Conservation (phyloP, 2,888 invertebrate genomes). For the Nomada fucata region DNA sequence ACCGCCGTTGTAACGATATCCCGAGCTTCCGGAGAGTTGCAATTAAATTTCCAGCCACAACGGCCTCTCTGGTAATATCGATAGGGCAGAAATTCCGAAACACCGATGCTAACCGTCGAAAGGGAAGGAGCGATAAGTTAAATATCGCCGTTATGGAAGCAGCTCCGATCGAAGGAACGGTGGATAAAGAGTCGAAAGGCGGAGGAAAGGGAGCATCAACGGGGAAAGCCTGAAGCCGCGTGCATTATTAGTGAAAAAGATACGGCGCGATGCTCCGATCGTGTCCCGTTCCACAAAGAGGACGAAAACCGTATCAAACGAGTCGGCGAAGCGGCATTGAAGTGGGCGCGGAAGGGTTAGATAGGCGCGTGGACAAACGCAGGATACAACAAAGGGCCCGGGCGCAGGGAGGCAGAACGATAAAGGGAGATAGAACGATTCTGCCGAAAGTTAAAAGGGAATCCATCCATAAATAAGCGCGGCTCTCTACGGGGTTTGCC, state of each 20-base stretch:
- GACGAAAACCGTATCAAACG: slow-evolving; percentile 44
- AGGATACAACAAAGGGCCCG: slow-evolving; percentile 44
- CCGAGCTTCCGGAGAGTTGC: background rate
- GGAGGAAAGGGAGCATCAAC: background rate
- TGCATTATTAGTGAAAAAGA: slow-evolving; percentile 30
- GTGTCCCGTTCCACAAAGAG: slow-evolving; percentile 9
- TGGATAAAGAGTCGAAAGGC: slow-evolving; percentile 2
- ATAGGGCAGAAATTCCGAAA: no score
- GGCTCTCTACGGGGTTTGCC: slow-evolving; percentile 73
- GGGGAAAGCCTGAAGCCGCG: background rate
- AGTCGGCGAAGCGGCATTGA: slow-evolving; percentile 33
- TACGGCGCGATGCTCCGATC: slow-evolving; percentile 41
- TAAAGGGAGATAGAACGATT: slow-evolving; percentile 47
- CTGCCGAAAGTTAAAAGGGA: slow-evolving; percentile 82
- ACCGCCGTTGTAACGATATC: background rate
- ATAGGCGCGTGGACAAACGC: slow-evolving; percentile 55
- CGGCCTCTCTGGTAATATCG: no score
- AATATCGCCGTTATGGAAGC: no score
- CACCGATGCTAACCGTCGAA: no score
- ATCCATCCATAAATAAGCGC: slow-evolving; percentile 83
- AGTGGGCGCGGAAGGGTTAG: slow-evolving; percentile 42
- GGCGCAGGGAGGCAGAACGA: slow-evolving; percentile 12
- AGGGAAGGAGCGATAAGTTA: no score
- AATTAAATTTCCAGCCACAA: no score
- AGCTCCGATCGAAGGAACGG: no score